Base-by-base conservation (phyloP, 2,888 invertebrate genomes). In the Hirudinaria manillensis region DNA sequence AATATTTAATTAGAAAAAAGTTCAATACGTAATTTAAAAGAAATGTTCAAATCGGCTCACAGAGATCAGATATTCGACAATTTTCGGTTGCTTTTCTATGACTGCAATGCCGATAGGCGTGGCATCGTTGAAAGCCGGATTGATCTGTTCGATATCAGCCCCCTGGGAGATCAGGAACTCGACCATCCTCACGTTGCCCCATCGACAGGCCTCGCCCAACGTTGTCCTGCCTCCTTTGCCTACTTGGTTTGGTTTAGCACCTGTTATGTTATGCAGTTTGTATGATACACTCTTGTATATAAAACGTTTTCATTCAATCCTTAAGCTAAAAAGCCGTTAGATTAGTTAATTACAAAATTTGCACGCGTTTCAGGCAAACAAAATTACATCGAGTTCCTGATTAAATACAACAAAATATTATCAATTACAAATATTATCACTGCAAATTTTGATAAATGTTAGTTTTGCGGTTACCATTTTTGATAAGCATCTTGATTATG, bases 91-190 rank as follows among this genome's bases (percentile, higher is more conserved):
- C 24, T 74, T 75, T 13, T 19, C 45, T 21, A 78, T 75, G 36
- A 76, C 75, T 16, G 80, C 80, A 13, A 78, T 76, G 19, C 72
- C 72, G n/a, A 80, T 51, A 16, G 80, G 76, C 16, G 78, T 80
- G 32, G 79, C 79, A 45, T 78, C 75, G 51, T 76, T 75, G 71
- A 75, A 78, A 53, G 76, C 77, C 10, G 78, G 77, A 56, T 74
- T 77, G 6, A 75, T 71, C 29, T 75, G 72, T 67, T 80, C 79
- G 19, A 77, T 38, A 45, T 79, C 70, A n/a, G 79, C 80, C 2
- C 76, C 75, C 53, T 77, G 71, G 4, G 27, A 36, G 21, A 79
- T 16, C 24, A 80, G 70, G 34, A 79, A 70, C 38, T 78, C 76
- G 29, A 76, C 76, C 76, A 80, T 73, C 56, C 77, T 78, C 3